phyloP scores from a whole-genome alignment of 2,797 vertebrate species.

The Clarias fuscus region DNA sequence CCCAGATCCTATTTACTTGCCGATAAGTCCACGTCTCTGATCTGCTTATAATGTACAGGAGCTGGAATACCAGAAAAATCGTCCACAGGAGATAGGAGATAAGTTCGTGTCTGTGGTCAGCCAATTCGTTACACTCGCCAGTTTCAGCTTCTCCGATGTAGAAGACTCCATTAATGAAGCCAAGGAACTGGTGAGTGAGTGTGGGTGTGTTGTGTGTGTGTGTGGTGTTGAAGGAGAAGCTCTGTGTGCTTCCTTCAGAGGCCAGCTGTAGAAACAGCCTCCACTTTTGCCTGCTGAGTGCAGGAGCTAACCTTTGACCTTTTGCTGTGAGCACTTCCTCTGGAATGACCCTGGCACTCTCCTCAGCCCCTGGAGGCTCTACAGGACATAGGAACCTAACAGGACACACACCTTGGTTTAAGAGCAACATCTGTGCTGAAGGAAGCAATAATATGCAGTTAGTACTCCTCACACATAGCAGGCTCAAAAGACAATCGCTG shows the following conservation, averaged over 20 bases:
- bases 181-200: conserved; percentile 87
- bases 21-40: conserved; percentile 7
- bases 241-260: conserved; percentile 44
- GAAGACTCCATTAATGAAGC: conserved; percentile 94
- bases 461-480: neutral
- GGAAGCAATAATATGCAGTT: conserved; percentile 18
- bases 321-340: conserved; percentile 53
- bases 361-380: conserved; percentile 33
- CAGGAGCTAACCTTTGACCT: conserved; percentile 51
- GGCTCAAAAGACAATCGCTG: neutral
- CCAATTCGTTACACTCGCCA: conserved; percentile 96
- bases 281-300: conserved; percentile 43
- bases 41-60: conserved; percentile 74
- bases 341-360: conserved; percentile 48
- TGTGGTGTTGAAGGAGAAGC: conserved; percentile 15
- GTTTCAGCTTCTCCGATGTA: conserved; percentile 97
- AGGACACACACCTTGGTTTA: conserved; percentile 43
- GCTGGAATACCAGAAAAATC: conserved; percentile 91
- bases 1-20: conserved; percentile 5
- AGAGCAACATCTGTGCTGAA: conserved; percentile 20
- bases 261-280: conserved; percentile 56
- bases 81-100: conserved; percentile 83
- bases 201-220: conserved; percentile 5
- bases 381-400: conserved; percentile 39
- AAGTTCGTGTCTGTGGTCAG: conserved; percentile 98